phyloP scores from a whole-genome alignment of 2,888 invertebrate genomes.

The Unio delphinus region DNA sequence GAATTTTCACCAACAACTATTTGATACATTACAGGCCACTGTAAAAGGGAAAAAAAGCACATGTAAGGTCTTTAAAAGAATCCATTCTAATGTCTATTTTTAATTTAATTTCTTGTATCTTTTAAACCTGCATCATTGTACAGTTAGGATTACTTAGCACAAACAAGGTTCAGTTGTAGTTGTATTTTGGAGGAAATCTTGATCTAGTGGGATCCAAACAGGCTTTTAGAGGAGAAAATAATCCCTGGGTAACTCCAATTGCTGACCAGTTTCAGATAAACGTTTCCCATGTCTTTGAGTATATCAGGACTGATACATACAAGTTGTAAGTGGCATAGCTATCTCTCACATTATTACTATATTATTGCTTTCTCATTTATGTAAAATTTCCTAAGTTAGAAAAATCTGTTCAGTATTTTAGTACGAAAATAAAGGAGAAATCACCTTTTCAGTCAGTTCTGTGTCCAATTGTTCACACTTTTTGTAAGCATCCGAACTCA shows the following conservation, averaged over 20 bases:
- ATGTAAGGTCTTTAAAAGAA: too few species aligned
- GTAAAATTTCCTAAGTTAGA: neutral
- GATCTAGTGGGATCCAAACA: conserved; percentile 95
- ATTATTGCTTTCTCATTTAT: neutral
- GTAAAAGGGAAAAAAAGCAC: too few species aligned
- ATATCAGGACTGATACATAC: conserved; percentile 94
- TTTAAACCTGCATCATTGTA: too few species aligned
- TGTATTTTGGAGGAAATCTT: conserved; percentile 79
- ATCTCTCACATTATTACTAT: neutral
- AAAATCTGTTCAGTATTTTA: neutral
- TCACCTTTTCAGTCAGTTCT: too few species aligned
- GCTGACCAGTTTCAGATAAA: conserved; percentile 96
- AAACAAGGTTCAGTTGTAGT: neutral
- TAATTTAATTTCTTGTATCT: too few species aligned
- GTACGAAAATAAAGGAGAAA: too few species aligned
- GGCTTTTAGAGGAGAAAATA: conserved; percentile 80
- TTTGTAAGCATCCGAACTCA: too few species aligned
- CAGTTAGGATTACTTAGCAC: neutral
- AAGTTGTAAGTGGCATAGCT: conserved; percentile 74
- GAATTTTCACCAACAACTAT: too few species aligned
- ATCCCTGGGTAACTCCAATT: conserved; percentile 97
- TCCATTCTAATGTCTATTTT: too few species aligned
- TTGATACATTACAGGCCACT: too few species aligned
- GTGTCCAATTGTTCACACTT: too few species aligned
- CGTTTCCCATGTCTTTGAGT: conserved; percentile 94